Evolutionary conservation across 2,113 vertebrate genomes (phyloP).

Genomic region (Rallus limicola): DNA sequence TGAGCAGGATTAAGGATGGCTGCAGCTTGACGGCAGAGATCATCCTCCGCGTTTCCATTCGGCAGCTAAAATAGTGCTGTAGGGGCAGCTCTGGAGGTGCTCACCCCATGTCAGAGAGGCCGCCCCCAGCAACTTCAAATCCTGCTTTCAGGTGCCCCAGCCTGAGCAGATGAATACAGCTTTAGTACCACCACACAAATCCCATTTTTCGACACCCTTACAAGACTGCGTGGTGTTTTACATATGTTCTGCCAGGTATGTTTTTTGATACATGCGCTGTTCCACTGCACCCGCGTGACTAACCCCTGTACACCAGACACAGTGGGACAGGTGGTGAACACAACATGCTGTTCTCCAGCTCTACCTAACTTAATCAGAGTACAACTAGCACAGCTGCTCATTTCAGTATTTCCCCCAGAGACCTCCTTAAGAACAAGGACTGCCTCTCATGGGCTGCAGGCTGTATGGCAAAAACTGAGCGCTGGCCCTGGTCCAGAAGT

Average conservation of each 20-base stretch:
- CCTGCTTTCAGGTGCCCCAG: not conserved
- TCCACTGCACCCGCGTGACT: not conserved
- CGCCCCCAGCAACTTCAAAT: not conserved
- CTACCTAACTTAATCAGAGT: not conserved
- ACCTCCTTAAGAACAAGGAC: constrained; percentile 28
- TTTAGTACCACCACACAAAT: not conserved
- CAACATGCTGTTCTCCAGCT: not conserved
- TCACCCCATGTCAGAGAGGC: not conserved
- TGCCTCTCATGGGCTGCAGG: not conserved
- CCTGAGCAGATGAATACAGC: not conserved
- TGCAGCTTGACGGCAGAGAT: not conserved
- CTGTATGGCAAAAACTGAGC: not conserved
- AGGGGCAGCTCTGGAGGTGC: not conserved
- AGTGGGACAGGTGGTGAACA: not conserved
- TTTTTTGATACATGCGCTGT: not conserved
- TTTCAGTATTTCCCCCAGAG: not conserved
- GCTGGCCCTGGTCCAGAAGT: not conserved
- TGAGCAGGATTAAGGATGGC: constrained; percentile 2
- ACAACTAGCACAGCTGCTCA: not conserved
- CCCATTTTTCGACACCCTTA: constrained; percentile 5
- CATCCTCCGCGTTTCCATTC: not conserved
- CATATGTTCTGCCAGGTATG: not conserved
- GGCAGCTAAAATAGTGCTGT: not conserved
- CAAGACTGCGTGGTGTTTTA: not conserved
- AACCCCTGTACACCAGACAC: not conserved